phyloP scores from a whole-genome alignment of 2,113 vertebrate species.

The Pheucticus melanocephalus region DNA sequence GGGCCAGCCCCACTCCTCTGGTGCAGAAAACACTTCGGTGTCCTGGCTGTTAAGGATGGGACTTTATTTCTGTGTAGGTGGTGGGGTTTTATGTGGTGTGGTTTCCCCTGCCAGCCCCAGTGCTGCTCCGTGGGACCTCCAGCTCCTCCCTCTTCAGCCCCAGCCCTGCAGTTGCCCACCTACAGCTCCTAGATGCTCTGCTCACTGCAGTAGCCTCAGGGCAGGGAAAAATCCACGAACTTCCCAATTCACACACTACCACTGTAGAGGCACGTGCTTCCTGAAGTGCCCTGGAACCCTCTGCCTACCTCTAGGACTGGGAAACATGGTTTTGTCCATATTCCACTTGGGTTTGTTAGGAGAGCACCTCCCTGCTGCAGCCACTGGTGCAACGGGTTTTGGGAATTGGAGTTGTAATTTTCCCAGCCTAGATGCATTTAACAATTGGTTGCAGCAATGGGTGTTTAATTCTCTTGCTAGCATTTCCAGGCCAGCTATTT shows the following conservation, averaged over 20 bases:
- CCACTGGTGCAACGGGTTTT: neutral
- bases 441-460: slow-evolving; percentile 24
- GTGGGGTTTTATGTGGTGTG: neutral
- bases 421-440: neutral
- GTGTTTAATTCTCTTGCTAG: slow-evolving; percentile 46
- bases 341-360: neutral
- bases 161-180: neutral
- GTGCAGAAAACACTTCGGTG: neutral
- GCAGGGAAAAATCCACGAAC: rapidly evolving
- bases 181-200: neutral
- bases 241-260: neutral
- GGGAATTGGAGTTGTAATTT: neutral
- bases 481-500: slow-evolving; percentile 40
- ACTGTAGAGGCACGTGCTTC: rapidly evolving
- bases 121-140: neutral
- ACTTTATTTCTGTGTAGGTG: rapidly evolving
- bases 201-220: neutral
- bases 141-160: neutral
- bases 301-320: neutral
- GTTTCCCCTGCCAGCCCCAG: neutral
- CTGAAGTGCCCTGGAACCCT: neutral
- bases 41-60: neutral
- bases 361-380: neutral
- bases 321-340: neutral
- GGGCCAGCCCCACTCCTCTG: neutral